These are phyloP conservation scores for Diprion similis DNA, from an alignment of 1,140 invertebrate species.

Conservation along the genomic window DNA sequence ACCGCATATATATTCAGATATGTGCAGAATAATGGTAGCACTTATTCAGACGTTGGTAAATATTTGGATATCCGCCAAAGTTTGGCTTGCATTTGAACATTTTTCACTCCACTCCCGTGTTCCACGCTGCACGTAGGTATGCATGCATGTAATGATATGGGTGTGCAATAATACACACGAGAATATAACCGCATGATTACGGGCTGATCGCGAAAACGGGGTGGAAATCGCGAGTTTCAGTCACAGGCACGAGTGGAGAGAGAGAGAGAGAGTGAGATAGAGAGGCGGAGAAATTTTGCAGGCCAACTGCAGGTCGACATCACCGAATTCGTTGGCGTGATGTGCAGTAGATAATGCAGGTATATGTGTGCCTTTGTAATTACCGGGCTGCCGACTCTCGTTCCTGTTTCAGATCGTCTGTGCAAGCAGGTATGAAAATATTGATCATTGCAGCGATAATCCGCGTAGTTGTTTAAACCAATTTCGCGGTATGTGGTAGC, in stretches of 20 bases:
- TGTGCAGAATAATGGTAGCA: background rate
- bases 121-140: background rate
- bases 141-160: background rate
- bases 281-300: too few species aligned
- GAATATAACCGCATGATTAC: background rate
- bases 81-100: background rate
- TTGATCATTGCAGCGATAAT: background rate
- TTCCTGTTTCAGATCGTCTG: too few species aligned
- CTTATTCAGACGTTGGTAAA: conserved; percentile 2
- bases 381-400: background rate
- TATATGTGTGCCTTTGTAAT: background rate
- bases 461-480: background rate
- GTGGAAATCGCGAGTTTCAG: background rate
- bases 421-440: background rate
- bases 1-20: too few species aligned
- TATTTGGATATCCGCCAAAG: background rate
- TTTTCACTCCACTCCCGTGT: background rate
- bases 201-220: background rate
- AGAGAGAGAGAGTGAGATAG: too few species aligned
- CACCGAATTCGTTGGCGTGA: too few species aligned
- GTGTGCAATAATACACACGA: background rate
- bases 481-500: too few species aligned
- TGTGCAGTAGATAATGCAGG: too few species aligned
- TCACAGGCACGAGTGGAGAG: too few species aligned
- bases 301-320: too few species aligned